Base-by-base conservation (phyloP, 2,797 vertebrate species). In the Lates japonicus region DNA sequence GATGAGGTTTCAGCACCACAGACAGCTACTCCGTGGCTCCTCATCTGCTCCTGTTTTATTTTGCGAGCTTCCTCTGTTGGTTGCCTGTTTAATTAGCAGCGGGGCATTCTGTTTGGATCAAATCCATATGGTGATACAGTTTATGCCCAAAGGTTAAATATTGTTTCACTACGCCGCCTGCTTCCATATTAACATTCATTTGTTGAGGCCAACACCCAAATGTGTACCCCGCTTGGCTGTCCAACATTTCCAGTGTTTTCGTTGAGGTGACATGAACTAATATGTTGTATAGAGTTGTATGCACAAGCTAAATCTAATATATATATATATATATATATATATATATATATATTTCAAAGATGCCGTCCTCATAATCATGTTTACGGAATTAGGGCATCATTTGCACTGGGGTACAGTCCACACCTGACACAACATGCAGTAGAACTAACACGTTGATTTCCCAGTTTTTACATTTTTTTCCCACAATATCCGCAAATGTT, bases 121-220 rank as follows among this genome's bases (percentile, higher is more conserved):
- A 1, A 10, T 72, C 75, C 84, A 74, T n/a, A 3, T 12, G 51
- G 46, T 55, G 58, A 55, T 14, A 42, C 55, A 35, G 33, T 52
- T 62, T 54, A 58, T 25, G 17, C 44, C 52, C 41, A 76, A 76
- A 76, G 74, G 72, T 76, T 37, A 46, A 69, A 83, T 57, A 76
- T 55, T 54, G 0, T 49, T 77, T 35, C 55, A 10, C 33, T 8
- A 14, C 20, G 22, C 20, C 33, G 12, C 8, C 49, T 65, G 48
- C 22, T 0, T 74, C 39, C 29, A 82, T 54, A 22, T 20, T 35
- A 51, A 35, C 67, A 48, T 20, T 35, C 5, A 67, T 41, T 42
- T 33, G 58, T 0, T 37, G 64, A 39, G 29, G 60, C 29, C 49
- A 76, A 54, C 60, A 78, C 19, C 19, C 14, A 33, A 12, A 41